Base-by-base conservation (phyloP, 2,888 invertebrate genomes). In the Augiades crinisus region DNA sequence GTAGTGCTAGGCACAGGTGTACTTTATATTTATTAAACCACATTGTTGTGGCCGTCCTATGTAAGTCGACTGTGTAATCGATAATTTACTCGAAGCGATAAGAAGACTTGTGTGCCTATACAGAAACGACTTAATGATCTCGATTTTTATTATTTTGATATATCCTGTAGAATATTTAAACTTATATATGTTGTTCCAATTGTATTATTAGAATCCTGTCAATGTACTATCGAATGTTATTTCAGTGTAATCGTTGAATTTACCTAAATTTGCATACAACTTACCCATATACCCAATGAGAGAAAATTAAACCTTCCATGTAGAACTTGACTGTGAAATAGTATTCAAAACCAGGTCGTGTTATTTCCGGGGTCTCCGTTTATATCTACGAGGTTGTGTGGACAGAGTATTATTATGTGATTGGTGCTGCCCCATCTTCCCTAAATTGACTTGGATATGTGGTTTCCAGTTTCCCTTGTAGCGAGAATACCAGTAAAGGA, bases 391-490 rank as follows among this genome's bases (percentile, higher is more conserved):
- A 85, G 86, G 84, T 81, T 75, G 80, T 70, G 80, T 79, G 78
- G 72, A 60, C 58, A 63, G 80, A 77, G 82, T 79, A 80, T 75
- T 71, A 74, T 75, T 72, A 80, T 86, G 83, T 87, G 85, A 88
- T 84, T 88, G 88, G 88, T 89, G 89, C 89, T 89, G 89, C 89
- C 89, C 89, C 81, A 76, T 71, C 72, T 60, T 72, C 76, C 80
- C 70, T 67, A 68, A 65, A 65, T 59, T 66, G 75, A 75, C 79
- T 79, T 86, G 79, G 69, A 75, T 83, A 80, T 84, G 73, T 81
- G 78, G 73, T 81, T 78, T 78, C 76, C 67, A 72, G 52, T 65
- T 70, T 75, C 78, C 66, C 40, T 60, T 55, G 82, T 87, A 86
- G 85, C 70, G 62, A 65, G 65, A 68, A 71, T 60, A 70, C 67